Conservation (phyloP, 2,797 vertebrate genomes). For the Agapornis canus region DNA sequence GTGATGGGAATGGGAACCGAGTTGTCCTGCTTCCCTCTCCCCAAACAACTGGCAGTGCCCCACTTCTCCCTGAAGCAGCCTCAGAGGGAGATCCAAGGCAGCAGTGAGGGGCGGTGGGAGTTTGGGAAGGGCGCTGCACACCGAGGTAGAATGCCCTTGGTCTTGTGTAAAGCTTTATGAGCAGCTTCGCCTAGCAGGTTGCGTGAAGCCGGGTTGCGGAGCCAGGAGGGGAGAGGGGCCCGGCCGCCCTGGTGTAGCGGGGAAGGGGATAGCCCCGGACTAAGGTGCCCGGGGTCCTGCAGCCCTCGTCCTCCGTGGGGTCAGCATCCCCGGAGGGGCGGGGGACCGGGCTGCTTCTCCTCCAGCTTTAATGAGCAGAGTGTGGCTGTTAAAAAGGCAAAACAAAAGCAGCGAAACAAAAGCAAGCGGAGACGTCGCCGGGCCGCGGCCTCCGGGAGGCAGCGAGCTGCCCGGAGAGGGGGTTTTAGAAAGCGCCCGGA, state of each 20-base stretch:
- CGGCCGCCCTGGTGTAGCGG: too few relatives aligned
- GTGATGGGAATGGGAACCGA: background rate
- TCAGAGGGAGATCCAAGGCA: background rate
- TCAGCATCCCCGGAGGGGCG: background rate
- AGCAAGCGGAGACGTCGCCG: background rate
- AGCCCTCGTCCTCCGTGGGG: background rate
- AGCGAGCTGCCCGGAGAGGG: background rate
- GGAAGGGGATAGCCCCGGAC: background rate
- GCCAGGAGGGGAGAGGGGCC: background rate
- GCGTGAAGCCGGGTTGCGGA: background rate
- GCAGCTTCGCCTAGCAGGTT: background rate
- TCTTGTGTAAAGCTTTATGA: background rate
- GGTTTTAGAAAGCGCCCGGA: background rate
- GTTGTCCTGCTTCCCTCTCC: background rate
- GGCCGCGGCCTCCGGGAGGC: background rate
- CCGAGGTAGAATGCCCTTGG: background rate
- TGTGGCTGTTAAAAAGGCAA: background rate
- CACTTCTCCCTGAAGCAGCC: background rate
- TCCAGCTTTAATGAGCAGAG: background rate
- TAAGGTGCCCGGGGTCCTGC: background rate
- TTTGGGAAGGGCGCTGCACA: background rate
- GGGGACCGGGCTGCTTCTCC: background rate
- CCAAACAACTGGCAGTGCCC: rapidly evolving
- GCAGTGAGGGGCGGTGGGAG: background rate
- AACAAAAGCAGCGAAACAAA: background rate